Percentiles rank a stretch among this genome's conserved stretches.
Conservation (phyloP, 2,113 vertebrate genomes). For the Sporophila hypoxantha region DNA sequence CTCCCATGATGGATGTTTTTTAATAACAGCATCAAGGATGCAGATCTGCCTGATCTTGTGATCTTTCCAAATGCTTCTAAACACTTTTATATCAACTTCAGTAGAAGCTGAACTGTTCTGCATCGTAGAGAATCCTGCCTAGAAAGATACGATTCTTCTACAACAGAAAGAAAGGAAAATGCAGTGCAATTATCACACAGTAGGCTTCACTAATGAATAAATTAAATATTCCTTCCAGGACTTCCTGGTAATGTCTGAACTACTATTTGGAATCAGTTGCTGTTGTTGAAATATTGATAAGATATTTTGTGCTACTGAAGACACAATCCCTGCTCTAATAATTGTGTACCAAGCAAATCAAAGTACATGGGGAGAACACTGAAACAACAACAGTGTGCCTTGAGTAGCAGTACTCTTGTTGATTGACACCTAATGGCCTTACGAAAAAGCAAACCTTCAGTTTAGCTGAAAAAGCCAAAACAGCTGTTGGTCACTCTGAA, state of each 20-base stretch:
- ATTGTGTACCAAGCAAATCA: not conserved
- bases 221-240: not conserved
- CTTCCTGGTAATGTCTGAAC: not conserved
- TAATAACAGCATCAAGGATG: constrained; percentile 11
- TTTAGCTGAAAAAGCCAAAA: not conserved
- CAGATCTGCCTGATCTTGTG: not conserved
- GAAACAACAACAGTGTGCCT: not conserved
- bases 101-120: not conserved
- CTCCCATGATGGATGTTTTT: constrained; percentile 8
- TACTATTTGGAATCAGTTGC: not conserved
- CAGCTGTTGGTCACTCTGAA: not conserved
- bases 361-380: not conserved
- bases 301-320: not conserved
- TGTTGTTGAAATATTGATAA: not conserved
- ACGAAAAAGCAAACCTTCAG: not conserved
- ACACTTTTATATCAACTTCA: not conserved
- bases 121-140: not conserved
- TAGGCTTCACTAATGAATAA: not conserved
- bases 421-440: not conserved
- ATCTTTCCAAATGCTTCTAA: not conserved
- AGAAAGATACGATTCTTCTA: not conserved
- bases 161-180: not conserved
- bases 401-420: not conserved
- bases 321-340: not conserved
- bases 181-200: not conserved